Evolutionary conservation across 1,140 invertebrate genomes (phyloP), one percentile per base, ranked within the genome.

Genomic region (Apis florea): DNA sequence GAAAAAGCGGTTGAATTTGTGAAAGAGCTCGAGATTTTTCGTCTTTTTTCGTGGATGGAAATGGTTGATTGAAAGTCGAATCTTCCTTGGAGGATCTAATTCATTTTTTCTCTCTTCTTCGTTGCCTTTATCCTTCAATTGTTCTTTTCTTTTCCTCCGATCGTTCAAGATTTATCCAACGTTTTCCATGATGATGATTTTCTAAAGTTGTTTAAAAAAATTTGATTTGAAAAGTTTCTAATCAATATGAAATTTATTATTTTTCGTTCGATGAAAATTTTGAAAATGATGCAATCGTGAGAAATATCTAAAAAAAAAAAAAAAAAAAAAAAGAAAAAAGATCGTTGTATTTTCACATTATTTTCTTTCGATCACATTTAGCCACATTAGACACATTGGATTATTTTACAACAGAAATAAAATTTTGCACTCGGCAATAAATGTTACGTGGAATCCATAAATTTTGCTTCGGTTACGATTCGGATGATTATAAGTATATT

Each of bases 321-420:
- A 13, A 26, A 26, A 61, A 15, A 17, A 11, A 40, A n/a, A n/a
- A n/a, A n/a, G n/a, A n/a, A n/a, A n/a, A 10, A 1, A 40, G 19
- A 13, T 21, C 19, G 24, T 31, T 26, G 19, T 47, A 13, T 72
- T 72, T n/a, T 40, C 11, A 51, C 51, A 51, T 24, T 19, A 15
- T 71, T 19, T 71, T 12, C 47, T 12, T 71, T 12, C 5, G 31
- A 64, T 67, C 67, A 17, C 53, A 47, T 54, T 53, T 11, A 11
- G 24, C 13, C n/a, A 58, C 70, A 47, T 13, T 24, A 6, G 31
- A 58, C 47, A n/a, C 53, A 10, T 31, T 6, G 15, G 70, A 72
- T 72, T 72, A 19, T 58, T 72, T 72, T 58, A 31, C 51, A 72
- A 40, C 54, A 47, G 54, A 58, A 58, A 31, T 58, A 58, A 72